Evolutionary conservation across 2,888 invertebrate species (phyloP).

Genomic region (Selenia dentaria): DNA sequence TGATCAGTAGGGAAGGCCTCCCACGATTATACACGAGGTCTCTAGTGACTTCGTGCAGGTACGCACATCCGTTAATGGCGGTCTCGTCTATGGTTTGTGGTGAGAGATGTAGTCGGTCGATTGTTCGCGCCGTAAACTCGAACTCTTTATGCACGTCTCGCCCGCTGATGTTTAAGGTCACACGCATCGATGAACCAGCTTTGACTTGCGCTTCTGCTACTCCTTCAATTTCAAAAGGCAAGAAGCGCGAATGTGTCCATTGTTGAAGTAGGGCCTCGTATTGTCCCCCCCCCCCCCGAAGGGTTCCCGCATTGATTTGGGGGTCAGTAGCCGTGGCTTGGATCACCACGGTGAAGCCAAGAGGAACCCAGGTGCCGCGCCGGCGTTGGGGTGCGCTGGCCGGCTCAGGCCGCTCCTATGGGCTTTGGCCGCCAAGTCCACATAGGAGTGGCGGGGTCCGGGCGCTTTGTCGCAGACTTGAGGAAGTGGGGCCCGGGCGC

Average conservation of each 20-base stretch:
- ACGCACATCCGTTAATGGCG: not conserved
- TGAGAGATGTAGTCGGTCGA: not conserved
- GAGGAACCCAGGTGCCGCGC: too few relatives aligned
- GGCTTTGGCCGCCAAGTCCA: too few relatives aligned
- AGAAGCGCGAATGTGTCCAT: not conserved
- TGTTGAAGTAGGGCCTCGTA: not conserved
- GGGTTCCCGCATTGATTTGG: too few relatives aligned
- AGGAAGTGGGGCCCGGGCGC: too few relatives aligned
- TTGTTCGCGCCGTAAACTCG: not conserved
- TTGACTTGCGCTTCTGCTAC: not conserved
- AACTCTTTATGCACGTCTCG: not conserved
- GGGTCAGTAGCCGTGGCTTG: too few relatives aligned
- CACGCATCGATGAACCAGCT: not conserved
- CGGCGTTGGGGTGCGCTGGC: too few relatives aligned
- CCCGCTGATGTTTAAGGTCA: not conserved
- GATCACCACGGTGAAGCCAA: too few relatives aligned
- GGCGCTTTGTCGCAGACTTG: too few relatives aligned
- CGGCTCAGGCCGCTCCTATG: too few relatives aligned
- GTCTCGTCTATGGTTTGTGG: not conserved
- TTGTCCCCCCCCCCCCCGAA: too few relatives aligned
- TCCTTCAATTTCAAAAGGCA: not conserved
- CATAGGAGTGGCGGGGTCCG: too few relatives aligned
- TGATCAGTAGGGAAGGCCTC: not conserved
- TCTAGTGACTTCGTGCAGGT: not conserved
- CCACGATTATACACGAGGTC: not conserved